Conservation (phyloP, 2,888 invertebrate species). For the Drosophila leonis region DNA sequence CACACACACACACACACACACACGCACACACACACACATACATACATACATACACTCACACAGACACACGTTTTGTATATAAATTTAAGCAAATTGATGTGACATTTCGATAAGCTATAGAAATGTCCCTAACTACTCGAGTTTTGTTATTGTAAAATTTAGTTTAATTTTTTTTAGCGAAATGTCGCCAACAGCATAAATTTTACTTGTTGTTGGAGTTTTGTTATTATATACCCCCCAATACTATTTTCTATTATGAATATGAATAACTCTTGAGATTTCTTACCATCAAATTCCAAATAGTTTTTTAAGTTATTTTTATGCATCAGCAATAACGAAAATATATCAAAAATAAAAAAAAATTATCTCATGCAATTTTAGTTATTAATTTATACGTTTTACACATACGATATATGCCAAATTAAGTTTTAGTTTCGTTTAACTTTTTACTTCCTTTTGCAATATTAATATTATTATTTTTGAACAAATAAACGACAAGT, state of each 20-base stretch:
- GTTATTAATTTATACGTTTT: slow-evolving; percentile 55
- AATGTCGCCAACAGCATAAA: slow-evolving; percentile 39
- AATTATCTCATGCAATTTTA: slow-evolving; percentile 74
- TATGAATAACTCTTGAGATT: slow-evolving; percentile 54
- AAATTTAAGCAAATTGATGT: slow-evolving; percentile 50
- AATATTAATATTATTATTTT: slow-evolving; percentile 71
- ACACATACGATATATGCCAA: slow-evolving; percentile 33
- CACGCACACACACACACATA: neutral
- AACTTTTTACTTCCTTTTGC: slow-evolving; percentile 66
- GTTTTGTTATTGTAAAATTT: slow-evolving; percentile 59
- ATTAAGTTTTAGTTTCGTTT: slow-evolving; percentile 63
- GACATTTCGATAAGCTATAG: slow-evolving; percentile 50
- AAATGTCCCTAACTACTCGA: slow-evolving; percentile 52
- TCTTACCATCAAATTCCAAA: slow-evolving; percentile 44
- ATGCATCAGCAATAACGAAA: slow-evolving; percentile 24
- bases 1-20: neutral
- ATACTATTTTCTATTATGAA: slow-evolving; percentile 39
- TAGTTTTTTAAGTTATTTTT: slow-evolving; percentile 38
- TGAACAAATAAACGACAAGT: slow-evolving; percentile 68
- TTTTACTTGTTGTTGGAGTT: slow-evolving; percentile 22
- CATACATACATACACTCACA: slow-evolving; percentile 2
- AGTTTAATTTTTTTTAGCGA: slow-evolving; percentile 67
- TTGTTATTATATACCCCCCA: slow-evolving; percentile 33
- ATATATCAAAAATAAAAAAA: slow-evolving; percentile 17
- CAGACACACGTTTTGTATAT: slow-evolving; percentile 53